These are phyloP conservation scores for Amphilophus citrinellus DNA, from an alignment of 2,113 vertebrate species.

Conservation along the genomic window DNA sequence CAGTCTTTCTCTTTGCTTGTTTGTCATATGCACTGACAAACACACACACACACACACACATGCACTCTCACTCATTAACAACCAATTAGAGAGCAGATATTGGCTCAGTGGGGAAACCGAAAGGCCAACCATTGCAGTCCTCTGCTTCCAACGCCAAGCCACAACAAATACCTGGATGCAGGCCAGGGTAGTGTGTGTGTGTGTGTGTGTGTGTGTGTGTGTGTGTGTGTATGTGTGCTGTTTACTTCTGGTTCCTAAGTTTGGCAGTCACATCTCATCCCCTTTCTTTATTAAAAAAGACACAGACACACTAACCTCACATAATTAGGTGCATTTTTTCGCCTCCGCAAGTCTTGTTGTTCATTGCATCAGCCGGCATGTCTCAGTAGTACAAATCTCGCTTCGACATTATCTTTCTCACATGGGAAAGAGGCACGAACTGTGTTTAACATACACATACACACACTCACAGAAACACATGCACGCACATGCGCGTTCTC, in stretches of 20 bases:
- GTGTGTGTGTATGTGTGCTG: neutral
- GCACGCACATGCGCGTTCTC: slow-evolving; percentile 25
- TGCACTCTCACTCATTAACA: slow-evolving; percentile 72
- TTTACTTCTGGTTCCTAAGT: slow-evolving; percentile 36
- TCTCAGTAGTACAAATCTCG: slow-evolving; percentile 53
- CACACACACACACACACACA: slow-evolving; percentile 14
- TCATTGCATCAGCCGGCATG: slow-evolving; percentile 69
- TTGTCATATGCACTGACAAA: slow-evolving; percentile 28
- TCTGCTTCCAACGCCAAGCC: slow-evolving; percentile 66
- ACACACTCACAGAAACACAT: slow-evolving; percentile 22
- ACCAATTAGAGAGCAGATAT: slow-evolving; percentile 79
- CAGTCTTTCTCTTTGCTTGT: slow-evolving; percentile 2
- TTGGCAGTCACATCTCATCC: slow-evolving; percentile 40
- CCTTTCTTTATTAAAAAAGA: slow-evolving; percentile 35
- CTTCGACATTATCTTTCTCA: slow-evolving; percentile 55
- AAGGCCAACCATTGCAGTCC: slow-evolving; percentile 69
- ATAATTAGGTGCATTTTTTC: slow-evolving; percentile 53
- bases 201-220: neutral
- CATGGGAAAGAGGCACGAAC: slow-evolving; percentile 56
- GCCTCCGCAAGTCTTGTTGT: slow-evolving; percentile 59
- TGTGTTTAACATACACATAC: slow-evolving; percentile 40
- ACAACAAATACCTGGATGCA: slow-evolving; percentile 72
- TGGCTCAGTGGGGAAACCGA: slow-evolving; percentile 70
- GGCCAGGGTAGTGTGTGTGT: slow-evolving; percentile 47
- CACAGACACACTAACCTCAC: slow-evolving; percentile 12